Conservation (phyloP, 2,113 vertebrate species). For the Aldabrachelys gigantea region DNA sequence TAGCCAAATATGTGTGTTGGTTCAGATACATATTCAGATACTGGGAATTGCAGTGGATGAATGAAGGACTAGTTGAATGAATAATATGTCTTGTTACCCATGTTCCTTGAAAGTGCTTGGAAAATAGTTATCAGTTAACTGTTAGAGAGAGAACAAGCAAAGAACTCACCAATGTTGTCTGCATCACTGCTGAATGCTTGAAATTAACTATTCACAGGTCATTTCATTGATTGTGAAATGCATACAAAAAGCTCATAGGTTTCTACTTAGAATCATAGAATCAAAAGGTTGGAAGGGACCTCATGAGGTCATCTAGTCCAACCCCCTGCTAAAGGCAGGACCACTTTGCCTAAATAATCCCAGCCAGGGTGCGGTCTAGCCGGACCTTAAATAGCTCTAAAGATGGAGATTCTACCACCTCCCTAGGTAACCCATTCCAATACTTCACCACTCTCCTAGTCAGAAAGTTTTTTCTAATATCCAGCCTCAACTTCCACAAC, state of each 20-base stretch:
- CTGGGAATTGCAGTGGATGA: rapidly evolving
- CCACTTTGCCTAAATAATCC: too few relatives aligned
- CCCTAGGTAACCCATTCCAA: too few relatives aligned
- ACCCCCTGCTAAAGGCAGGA: too few relatives aligned
- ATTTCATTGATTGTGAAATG: neutral
- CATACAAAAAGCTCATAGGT: rapidly evolving
- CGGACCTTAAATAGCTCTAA: too few relatives aligned
- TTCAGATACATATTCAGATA: rapidly evolving
- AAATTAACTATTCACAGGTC: rapidly evolving
- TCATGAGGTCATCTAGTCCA: too few relatives aligned
- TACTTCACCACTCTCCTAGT: too few relatives aligned
- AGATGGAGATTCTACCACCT: too few relatives aligned
- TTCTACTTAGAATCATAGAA: neutral
- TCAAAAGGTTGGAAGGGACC: too few relatives aligned
- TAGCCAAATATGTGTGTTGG: too few relatives aligned
- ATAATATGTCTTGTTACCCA: rapidly evolving
- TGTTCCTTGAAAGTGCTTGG: neutral
- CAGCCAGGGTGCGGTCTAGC: too few relatives aligned
- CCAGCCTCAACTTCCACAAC: too few relatives aligned
- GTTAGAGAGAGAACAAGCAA: rapidly evolving
- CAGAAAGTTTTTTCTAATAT: too few relatives aligned
- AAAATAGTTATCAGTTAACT: rapidly evolving
- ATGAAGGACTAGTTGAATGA: neutral
- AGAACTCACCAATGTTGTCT: neutral
- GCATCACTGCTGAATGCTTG: neutral